Evolutionary conservation across 2,797 vertebrate species (phyloP), one percentile per base, ranked within the genome.

Genomic region (Erethizon dorsatum): DNA sequence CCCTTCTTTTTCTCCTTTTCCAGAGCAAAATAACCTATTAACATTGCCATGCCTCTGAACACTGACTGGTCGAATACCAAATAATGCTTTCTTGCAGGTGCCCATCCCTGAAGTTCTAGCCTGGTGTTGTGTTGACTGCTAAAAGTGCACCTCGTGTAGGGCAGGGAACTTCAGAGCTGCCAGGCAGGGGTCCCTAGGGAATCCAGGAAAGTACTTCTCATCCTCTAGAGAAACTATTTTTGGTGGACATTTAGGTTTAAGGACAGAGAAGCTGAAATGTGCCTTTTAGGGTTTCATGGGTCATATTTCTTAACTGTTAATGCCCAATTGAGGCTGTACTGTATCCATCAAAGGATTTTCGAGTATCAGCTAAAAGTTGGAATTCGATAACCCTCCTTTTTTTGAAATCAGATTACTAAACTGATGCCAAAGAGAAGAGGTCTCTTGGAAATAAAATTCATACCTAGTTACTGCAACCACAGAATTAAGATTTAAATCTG

Each of bases 1-100:
- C 50, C 73, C 61, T 92, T 86, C 67, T 97, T 92, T 91, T 94
- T 83, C 83, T 88, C 65, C 54, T 91, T 96, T 90, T 96, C 94
- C 80, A 97, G 54, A 93, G 91, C 83, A 96, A 97, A 97, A 97
- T 95, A 97, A 97, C 91, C 86, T 95, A 97, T 97, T 96, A 97
- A 96, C 95, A 98, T 97, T 97, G 94, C 93, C 96, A 96, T 86
- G 79, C 83, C 93, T 94, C 97, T 93, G 0, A 96, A 95, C 80
- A 88, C 24, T 93, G 91, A 94, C 83, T 96, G 93, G 78, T 90
- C 94, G 83, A 96, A 88, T 94, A 94, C 95, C 65, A 54, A 96
- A 77, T 37, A 79, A 84, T 75, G 52, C 88, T 94, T 97, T 97
- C 96, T 91, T 97, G 82, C 82, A 96, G 95, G 89, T 97, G 97